These are phyloP conservation scores for Drosophila athabasca DNA, from an alignment of 1,140 invertebrate genomes.

Conservation along the genomic window DNA sequence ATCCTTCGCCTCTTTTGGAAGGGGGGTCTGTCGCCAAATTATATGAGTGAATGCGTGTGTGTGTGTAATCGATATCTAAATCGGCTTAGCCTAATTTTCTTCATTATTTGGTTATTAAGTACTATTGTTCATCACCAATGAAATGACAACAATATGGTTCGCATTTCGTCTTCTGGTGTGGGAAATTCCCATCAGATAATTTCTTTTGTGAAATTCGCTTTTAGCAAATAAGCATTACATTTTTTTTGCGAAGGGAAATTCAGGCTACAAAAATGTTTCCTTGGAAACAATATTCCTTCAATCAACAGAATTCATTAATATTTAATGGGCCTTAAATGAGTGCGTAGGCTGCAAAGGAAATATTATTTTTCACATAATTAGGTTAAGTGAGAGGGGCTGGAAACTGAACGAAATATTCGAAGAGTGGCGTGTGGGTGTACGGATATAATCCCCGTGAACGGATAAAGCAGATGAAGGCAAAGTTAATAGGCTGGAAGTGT, in stretches of 20 bases:
- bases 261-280: neutral
- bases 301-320: constrained; percentile 39
- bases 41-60: neutral
- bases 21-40: no score
- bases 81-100: constrained; percentile 38
- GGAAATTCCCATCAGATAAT: constrained; percentile 1
- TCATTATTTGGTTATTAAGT: constrained; percentile 33
- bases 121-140: constrained; percentile 16
- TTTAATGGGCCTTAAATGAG: constrained; percentile 41
- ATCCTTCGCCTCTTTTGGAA: no score
- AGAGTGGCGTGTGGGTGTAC: neutral
- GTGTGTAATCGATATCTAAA: constrained; percentile 38
- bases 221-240: constrained; percentile 12
- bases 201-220: constrained; percentile 22
- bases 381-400: constrained; percentile 33
- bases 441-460: neutral
- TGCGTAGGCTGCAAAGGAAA: constrained; percentile 25
- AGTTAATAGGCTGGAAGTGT: no score
- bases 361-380: constrained; percentile 43
- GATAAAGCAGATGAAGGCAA: no score
- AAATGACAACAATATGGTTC: constrained; percentile 17
- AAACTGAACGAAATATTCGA: constrained; percentile 3
- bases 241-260: constrained; percentile 3
- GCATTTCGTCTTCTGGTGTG: neutral
- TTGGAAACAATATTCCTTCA: constrained; percentile 21